A percentile compares a stretch with the other conserved stretches of the same genome.
These are phyloP conservation scores for Herminia tarsipennalis DNA, from an alignment of 2,888 invertebrate species.

Conservation along the genomic window DNA sequence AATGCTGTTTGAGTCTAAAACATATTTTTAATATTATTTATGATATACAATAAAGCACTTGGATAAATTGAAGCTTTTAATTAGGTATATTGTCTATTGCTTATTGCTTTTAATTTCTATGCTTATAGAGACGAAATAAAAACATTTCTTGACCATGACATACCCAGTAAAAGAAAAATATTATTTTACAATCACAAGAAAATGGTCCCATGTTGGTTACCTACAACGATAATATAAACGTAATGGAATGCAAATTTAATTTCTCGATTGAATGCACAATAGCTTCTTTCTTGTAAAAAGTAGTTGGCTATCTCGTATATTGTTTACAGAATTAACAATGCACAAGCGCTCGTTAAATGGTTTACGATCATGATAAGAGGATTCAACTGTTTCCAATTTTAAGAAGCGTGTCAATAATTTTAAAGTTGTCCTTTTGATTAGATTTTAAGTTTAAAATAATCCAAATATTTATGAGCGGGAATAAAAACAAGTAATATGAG, in stretches of 20 bases:
- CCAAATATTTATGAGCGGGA: too few relatives aligned
- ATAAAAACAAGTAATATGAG: too few relatives aligned
- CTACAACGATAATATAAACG: conserved; percentile 19
- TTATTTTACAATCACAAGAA: conserved; percentile 30
- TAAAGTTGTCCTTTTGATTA: too few relatives aligned
- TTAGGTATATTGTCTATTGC: too few relatives aligned
- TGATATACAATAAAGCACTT: background rate
- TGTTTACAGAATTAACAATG: conserved; percentile 67
- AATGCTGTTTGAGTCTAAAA: conserved; percentile 47
- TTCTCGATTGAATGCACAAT: conserved; percentile 59
- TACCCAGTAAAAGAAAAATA: conserved; percentile 45
- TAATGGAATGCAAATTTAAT: conserved; percentile 50
- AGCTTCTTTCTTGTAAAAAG: conserved; percentile 44
- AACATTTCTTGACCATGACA: too few relatives aligned
- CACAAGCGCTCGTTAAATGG: conserved; percentile 70
- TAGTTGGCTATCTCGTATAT: conserved; percentile 46
- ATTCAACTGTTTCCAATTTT: conserved; percentile 20
- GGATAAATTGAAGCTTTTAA: too few relatives aligned
- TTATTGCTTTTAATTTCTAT: too few relatives aligned
- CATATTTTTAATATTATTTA: background rate
- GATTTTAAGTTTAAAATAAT: too few relatives aligned
- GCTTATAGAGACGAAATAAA: too few relatives aligned
- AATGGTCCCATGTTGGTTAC: conserved; percentile 32
- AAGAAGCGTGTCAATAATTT: background rate
- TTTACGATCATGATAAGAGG: conserved; percentile 45